Conservation (phyloP, 2,797 vertebrate species). For the Rhabdophis nuchalis region DNA sequence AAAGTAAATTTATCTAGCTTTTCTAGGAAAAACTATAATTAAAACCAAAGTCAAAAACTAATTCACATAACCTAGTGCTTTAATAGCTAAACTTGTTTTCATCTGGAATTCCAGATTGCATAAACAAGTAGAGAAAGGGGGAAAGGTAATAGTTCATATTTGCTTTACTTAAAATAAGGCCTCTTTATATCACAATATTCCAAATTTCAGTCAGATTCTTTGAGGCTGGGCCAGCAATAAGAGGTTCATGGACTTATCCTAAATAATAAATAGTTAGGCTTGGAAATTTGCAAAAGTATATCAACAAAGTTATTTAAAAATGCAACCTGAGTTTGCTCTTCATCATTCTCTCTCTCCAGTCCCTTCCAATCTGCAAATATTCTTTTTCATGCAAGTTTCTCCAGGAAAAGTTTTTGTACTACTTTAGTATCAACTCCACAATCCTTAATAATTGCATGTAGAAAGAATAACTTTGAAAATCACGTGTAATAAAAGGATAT, state of each 20-base stretch:
- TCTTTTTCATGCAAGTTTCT: background rate
- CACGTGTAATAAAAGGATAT: background rate
- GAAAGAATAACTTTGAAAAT: background rate
- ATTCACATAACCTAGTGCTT: background rate
- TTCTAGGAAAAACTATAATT: background rate
- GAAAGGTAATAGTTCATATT: background rate
- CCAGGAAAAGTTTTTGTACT: background rate
- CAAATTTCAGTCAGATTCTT: background rate
- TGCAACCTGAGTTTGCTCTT: background rate
- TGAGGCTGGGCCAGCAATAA: background rate
- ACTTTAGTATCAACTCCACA: background rate
- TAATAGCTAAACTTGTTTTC: background rate
- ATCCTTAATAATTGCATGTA: background rate
- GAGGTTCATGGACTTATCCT: background rate
- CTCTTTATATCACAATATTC: background rate
- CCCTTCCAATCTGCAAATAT: background rate
- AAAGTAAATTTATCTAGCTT: background rate
- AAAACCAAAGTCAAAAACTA: background rate
- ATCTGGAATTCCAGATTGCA: background rate
- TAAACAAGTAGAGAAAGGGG: background rate
- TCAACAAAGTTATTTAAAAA: background rate
- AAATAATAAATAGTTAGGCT: background rate
- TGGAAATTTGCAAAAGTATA: background rate
- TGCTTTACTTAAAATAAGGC: background rate
- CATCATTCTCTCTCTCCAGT: background rate